These are phyloP conservation scores for Hemicrepidius hirtus DNA, from an alignment of 2,888 invertebrate species.

Conservation along the genomic window DNA sequence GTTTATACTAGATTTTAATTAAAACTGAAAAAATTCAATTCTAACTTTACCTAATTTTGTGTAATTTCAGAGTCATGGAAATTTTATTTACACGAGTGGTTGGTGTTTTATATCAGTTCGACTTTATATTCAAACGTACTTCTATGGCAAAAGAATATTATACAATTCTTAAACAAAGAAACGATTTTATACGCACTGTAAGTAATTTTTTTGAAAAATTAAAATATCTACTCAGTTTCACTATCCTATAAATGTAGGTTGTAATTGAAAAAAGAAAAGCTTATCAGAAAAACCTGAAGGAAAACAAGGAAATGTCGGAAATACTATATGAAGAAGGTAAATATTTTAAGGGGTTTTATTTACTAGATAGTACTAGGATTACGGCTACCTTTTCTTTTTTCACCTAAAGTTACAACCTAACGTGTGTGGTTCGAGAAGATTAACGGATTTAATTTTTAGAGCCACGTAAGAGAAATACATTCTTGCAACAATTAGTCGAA, in stretches of 20 bases:
- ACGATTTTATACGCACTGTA: constrained; percentile 3
- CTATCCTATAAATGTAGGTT: constrained; percentile 4
- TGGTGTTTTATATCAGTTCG: constrained; percentile 23
- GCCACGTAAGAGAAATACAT: constrained; percentile 67
- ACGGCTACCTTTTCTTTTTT: too few species aligned
- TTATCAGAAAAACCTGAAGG: not conserved
- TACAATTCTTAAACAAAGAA: not conserved
- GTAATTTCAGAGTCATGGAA: constrained; percentile 31
- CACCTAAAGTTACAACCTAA: too few species aligned
- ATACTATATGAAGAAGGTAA: constrained; percentile 72
- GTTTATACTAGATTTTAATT: too few species aligned
- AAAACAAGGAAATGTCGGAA: constrained; percentile 5
- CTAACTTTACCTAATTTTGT: too few species aligned
- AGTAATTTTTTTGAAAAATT: not conserved
- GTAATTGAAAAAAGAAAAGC: constrained; percentile 16
- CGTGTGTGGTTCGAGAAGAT: too few species aligned
- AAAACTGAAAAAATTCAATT: too few species aligned
- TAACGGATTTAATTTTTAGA: not conserved
- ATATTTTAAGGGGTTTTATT: too few species aligned
- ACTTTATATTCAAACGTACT: constrained; percentile 29
- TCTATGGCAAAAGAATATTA: not conserved
- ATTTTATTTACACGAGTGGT: constrained; percentile 26
- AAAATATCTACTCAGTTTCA: not conserved
- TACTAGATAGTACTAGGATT: too few species aligned
- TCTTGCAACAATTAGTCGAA: constrained; percentile 72